phyloP scores from a whole-genome alignment of 2,797 vertebrate species.

The Hoplostethus mediterraneus region DNA sequence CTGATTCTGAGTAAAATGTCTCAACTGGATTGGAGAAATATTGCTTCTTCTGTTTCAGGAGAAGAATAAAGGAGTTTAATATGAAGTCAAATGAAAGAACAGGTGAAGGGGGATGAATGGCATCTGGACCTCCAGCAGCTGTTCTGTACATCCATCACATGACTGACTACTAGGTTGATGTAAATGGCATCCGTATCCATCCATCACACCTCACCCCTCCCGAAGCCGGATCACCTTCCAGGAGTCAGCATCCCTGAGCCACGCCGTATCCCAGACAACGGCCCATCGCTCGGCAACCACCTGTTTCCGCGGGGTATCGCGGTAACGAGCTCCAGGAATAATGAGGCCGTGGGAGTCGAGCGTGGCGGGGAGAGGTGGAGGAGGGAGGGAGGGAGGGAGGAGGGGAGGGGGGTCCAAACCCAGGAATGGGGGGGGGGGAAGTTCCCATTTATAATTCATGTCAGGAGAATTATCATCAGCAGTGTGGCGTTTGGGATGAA shows the following conservation, averaged over 20 bases:
- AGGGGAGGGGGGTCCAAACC: conserved; percentile 73
- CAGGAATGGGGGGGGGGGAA: conserved; percentile 72
- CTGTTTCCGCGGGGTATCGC: conserved; percentile 73
- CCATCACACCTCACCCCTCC: background rate
- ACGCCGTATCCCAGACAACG: conserved; percentile 48
- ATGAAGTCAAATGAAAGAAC: conserved; percentile 6
- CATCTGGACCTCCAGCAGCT: background rate
- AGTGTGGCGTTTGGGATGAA: conserved; percentile 84
- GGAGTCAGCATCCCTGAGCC: conserved; percentile 4
- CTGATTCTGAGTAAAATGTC: conserved; percentile 31
- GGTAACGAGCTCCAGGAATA: conserved; percentile 74
- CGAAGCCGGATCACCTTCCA: background rate
- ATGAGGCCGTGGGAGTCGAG: conserved; percentile 70
- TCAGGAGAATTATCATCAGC: conserved; percentile 86
- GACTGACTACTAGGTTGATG: background rate
- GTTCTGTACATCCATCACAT: conserved; percentile 19
- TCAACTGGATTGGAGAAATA: conserved; percentile 31
- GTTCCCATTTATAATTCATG: conserved; percentile 87
- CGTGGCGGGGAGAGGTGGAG: conserved; percentile 20
- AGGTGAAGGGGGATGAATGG: conserved; percentile 14
- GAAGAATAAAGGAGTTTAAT: background rate
- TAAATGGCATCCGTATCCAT: background rate
- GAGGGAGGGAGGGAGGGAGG: conserved; percentile 64
- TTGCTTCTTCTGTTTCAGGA: conserved; percentile 25
- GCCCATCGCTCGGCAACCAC: conserved; percentile 75